Evolutionary conservation across 2,797 vertebrate species (phyloP).

Genomic region (Phoeniculus purpureus): DNA sequence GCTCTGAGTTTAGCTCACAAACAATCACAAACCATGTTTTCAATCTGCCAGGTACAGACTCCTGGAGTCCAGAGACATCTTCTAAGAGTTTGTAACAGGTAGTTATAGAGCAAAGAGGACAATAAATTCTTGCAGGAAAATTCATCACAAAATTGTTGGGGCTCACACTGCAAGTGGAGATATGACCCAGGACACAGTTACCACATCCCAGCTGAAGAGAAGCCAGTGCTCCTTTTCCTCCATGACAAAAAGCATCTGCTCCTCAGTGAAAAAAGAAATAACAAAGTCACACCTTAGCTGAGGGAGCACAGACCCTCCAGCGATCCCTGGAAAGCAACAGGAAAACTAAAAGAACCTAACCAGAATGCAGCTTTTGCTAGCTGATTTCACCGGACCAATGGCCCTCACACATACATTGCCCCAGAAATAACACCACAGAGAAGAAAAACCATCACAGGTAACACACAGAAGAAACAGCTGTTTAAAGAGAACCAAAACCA

Average conservation of each 20-base stretch:
- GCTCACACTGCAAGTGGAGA: neutral
- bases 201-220: neutral
- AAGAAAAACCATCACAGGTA: neutral
- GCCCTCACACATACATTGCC: rapidly evolving
- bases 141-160: neutral
- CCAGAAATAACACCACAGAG: neutral
- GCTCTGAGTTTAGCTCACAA: slow-evolving; percentile 1
- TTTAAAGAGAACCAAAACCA: neutral
- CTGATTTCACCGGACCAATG: neutral
- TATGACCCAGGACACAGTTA: neutral
- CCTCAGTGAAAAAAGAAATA: neutral
- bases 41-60: neutral
- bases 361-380: neutral
- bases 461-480: neutral
- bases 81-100: neutral
- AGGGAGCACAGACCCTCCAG: neutral
- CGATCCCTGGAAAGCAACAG: neutral
- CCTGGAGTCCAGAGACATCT: neutral
- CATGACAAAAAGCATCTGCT: neutral
- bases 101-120: neutral
- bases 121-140: neutral
- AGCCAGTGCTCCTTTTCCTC: neutral
- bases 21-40: neutral
- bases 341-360: neutral
- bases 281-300: neutral